Evolutionary conservation across 2,113 vertebrate species (phyloP), one percentile per base, ranked within the genome.

Genomic region (Chloroceryle aenea): DNA sequence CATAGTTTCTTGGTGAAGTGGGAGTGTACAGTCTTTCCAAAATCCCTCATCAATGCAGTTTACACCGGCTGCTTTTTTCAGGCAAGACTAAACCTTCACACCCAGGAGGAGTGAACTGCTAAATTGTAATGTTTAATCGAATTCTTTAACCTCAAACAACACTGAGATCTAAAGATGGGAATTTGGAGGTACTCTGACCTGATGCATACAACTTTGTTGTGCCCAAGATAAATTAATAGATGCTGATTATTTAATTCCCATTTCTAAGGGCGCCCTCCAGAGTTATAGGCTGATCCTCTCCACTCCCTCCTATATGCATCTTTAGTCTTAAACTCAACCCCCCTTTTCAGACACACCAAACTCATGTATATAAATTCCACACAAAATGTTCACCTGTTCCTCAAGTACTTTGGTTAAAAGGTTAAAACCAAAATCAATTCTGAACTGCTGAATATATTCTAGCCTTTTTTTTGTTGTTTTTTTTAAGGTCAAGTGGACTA

Each of bases 1-100:
- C 93, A 81, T 96, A 93, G n/a, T 97, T 97, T 96, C 95, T 95
- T 96, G 95, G 90, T 96, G 92, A 97, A 98, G 95, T 95, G 97
- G 95, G 97, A 97, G 63, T 96, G 95, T 96, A 88, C 93, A 96
- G 84, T 95, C 90, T 96, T 97, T 96, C 96, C 90, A 89, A 90
- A 88, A 95, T 93, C 97, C 93, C 95, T 94, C 92, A 63, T 86
- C 96, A 92, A 86, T 93, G 79, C 94, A 52, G 97, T 98, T 98
- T 98, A 97, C 95, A 96, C 93, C 87, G 83, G 34, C 89, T 91
- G 20, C 78, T 97, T 96, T 97, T 96, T 96, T 21, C 56, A 71
- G 93, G 73, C 93, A 93, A 96, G 55, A 81, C 91, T 93, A 93
- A 93, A 93, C 86, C 47, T 90, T 96, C 80, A 17, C 69, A 16